Evolutionary conservation across 2,888 invertebrate genomes (phyloP), one percentile per base, ranked within the genome.

Genomic region (Acleris cristana): DNA sequence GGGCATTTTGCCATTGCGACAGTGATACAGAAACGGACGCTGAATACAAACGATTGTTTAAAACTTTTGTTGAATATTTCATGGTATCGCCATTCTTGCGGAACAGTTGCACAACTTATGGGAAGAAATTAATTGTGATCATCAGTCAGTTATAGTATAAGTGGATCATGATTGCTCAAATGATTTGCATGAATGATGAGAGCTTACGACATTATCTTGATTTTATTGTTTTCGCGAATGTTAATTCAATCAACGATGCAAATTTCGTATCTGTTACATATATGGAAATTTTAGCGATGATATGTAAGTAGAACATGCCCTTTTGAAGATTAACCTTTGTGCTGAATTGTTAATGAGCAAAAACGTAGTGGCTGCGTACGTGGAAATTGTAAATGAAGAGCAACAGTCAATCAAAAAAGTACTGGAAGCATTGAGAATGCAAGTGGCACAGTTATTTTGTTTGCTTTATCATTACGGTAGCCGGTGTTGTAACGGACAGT

Each of bases 11-110:
- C 82, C 84, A 84, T 84, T 83, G 86, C 73, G 65, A 65, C 70
- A 69, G 75, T 76, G 76, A 78, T 81, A 79, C 79, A 79, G 73
- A 79, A 78, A 82, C 82, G 80, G 76, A 85, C 74, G 82, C 86
- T 83, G 90, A 88, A 90, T 90, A 90, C 83, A 75, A 85, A 88
- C 77, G 66, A 71, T 71, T 69, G 70, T 66, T 79, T 76, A 76
- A 80, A 82, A 81, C 72, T 74, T 76, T 77, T 80, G 81, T 83
- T 87, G 83, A 86, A 88, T 88, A 85, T 84, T 84, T 82, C 84
- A 85, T 85, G 78, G 71, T 75, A 65, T 45, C 74, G 72, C 70
- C 73, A 14, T 79, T 78, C 78, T 81, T 74, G 60, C 51, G 66
- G 26, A 57, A 58, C 58, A 10, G 10, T 56, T 58, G 18, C 18